phyloP scores from a whole-genome alignment of 2,797 vertebrate species.

The Pangasius macronema region DNA sequence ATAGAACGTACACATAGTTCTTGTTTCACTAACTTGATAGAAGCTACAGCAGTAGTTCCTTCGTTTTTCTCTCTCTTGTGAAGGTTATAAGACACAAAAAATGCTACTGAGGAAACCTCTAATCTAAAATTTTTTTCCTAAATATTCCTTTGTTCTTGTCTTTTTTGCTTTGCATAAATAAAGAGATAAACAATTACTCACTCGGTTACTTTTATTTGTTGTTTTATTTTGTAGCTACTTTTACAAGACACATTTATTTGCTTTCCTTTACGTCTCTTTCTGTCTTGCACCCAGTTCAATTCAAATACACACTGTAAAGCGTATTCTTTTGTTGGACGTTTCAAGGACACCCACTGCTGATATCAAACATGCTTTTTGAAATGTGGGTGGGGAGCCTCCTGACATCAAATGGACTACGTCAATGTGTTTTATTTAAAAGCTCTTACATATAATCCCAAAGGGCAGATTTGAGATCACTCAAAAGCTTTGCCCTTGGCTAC shows the following conservation, averaged over 20 bases:
- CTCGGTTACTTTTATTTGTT: not conserved
- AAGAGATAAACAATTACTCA: not conserved
- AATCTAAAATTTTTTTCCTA: not conserved
- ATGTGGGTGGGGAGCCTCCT: conserved; percentile 15
- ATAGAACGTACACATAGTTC: not conserved
- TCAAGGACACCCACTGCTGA: conserved; percentile 9
- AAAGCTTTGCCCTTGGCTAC: conserved; percentile 41
- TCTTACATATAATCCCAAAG: conserved; percentile 32
- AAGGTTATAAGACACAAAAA: not conserved
- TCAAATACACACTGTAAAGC: not conserved
- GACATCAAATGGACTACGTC: conserved; percentile 26
- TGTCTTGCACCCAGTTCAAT: not conserved
- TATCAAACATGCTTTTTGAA: not conserved
- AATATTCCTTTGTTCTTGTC: not conserved
- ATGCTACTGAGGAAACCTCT: not conserved
- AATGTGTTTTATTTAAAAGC: conserved; percentile 45
- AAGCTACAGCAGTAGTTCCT: not conserved
- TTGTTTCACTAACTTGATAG: too few species aligned
- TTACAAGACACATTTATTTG: not conserved
- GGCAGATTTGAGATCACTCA: conserved; percentile 31
- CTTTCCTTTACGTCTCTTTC: not conserved
- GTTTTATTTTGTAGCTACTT: not conserved
- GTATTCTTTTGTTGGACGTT: not conserved
- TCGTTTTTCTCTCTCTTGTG: not conserved
- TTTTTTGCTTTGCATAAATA: not conserved